These are phyloP conservation scores for Chaetops frenatus DNA, from an alignment of 2,113 vertebrate species.

Conservation along the genomic window DNA sequence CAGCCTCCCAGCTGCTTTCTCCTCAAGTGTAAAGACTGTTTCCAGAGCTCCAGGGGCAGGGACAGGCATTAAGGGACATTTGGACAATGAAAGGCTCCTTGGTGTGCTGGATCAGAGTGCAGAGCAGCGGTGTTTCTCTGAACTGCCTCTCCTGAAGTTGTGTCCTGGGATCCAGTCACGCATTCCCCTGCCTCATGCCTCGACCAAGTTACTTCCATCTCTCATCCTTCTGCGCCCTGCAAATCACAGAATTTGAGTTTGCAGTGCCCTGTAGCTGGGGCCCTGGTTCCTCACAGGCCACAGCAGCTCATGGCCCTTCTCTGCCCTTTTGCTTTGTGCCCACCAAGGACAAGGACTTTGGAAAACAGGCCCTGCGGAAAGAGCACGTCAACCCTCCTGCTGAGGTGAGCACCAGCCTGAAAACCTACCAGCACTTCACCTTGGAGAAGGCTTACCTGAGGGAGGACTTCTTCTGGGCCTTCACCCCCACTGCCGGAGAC, in stretches of 20 bases:
- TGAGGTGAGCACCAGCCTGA: constrained; percentile 96
- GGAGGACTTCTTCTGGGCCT: constrained; percentile 99
- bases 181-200: background rate
- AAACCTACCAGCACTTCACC: constrained; percentile 99
- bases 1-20: background rate
- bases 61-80: rapidly evolving
- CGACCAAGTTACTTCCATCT: background rate
- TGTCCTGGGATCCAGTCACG: background rate
- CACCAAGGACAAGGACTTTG: constrained; percentile 93
- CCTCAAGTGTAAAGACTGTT: background rate
- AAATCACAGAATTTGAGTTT: background rate
- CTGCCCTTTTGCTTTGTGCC: background rate
- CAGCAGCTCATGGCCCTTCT: background rate
- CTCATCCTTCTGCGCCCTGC: background rate
- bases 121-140: background rate
- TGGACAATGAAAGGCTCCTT: background rate
- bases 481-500: constrained; percentile 91
- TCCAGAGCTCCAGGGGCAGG: background rate
- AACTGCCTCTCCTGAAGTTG: background rate
- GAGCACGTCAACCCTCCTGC: constrained; percentile 95
- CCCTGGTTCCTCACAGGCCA: rapidly evolving
- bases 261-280: background rate
- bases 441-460: constrained; percentile 96
- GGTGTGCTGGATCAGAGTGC: background rate
- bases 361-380: constrained; percentile 90